Conservation (phyloP, 1,140 invertebrate genomes). For the Tenebrio molitor region DNA sequence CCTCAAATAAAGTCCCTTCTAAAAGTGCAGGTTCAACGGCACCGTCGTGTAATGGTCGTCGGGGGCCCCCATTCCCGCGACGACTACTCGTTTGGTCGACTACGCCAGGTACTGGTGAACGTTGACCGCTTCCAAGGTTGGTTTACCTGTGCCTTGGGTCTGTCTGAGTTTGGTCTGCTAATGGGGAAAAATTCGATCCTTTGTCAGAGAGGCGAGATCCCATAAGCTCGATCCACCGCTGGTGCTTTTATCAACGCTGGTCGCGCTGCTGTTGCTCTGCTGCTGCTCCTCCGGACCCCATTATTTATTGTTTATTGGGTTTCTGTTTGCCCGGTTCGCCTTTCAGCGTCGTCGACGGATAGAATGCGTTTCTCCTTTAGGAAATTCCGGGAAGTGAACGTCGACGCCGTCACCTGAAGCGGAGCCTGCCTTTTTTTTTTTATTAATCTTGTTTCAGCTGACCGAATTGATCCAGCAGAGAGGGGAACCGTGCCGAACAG, state of each 20-base stretch:
- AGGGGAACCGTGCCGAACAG: too few relatives aligned
- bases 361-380: too few relatives aligned
- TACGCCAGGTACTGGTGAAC: constrained; percentile 44
- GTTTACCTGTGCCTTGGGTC: constrained; percentile 50
- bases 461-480: too few relatives aligned
- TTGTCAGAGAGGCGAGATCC: constrained; percentile 20
- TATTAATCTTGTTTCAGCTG: too few relatives aligned
- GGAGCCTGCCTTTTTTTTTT: too few relatives aligned
- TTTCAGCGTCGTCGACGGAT: too few relatives aligned
- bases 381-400: too few relatives aligned
- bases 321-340: too few relatives aligned
- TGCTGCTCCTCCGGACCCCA: too few relatives aligned
- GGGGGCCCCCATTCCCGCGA: not conserved
- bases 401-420: too few relatives aligned
- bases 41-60: constrained; percentile 17
- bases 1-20: constrained; percentile 51
- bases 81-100: constrained; percentile 17
- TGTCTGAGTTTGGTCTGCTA: constrained; percentile 51
- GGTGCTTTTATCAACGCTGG: not conserved
- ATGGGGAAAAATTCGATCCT: constrained; percentile 45
- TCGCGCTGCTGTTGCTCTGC: too few relatives aligned
- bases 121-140: constrained; percentile 53
- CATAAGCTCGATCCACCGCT: not conserved
- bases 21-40: constrained; percentile 49
- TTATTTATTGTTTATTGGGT: too few relatives aligned